phyloP scores from a whole-genome alignment of 2,888 invertebrate species.

The Sinhomidia bicolor region DNA sequence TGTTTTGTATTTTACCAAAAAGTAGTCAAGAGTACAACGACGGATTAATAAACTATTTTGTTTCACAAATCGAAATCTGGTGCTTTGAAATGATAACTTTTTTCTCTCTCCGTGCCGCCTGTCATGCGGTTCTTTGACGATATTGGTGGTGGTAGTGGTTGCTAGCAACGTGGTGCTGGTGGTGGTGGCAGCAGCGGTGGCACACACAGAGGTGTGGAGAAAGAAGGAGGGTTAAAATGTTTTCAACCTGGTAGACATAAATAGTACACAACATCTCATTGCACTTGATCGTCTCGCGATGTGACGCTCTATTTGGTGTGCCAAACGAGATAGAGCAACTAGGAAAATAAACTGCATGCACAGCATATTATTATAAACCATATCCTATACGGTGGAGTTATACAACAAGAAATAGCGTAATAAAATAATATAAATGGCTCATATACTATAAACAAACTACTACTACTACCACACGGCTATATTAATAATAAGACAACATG shows the following conservation, averaged over 20 bases:
- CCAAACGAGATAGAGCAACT: no score
- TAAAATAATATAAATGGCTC: slow-evolving; percentile 33
- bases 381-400: no score
- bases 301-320: neutral
- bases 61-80: no score
- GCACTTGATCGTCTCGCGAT: neutral
- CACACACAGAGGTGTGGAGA: neutral
- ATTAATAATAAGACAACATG: neutral
- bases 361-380: no score
- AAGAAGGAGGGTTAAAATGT: slow-evolving; percentile 13
- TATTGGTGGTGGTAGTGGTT: neutral
- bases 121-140: neutral
- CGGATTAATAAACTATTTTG: no score
- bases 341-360: neutral
- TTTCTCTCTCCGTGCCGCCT: neutral
- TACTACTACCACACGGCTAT: neutral
- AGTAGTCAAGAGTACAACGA: no score
- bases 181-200: neutral
- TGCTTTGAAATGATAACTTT: neutral
- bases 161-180: neutral
- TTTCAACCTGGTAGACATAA: slow-evolving; percentile 3
- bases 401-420: neutral
- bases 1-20: no score
- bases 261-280: neutral
- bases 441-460: neutral